Conservation (phyloP, 2,888 invertebrate species). For the Agonopterix heracliana region DNA sequence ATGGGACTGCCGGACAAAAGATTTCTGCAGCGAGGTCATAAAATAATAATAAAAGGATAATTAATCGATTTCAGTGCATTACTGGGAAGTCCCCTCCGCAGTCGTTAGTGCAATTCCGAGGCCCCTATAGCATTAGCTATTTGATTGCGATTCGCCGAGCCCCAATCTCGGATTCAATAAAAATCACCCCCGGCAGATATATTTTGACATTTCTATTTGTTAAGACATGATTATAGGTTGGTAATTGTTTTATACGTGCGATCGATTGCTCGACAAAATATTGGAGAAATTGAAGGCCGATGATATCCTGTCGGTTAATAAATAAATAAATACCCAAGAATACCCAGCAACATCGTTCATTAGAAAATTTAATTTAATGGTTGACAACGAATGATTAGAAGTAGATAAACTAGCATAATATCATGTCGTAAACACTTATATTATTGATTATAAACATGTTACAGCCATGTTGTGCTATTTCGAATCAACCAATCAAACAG, state of each 20-base stretch:
- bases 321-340: too few species aligned
- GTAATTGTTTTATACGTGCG: constrained; percentile 44
- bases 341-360: too few species aligned
- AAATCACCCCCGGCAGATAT: constrained; percentile 50
- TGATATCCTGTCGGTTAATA: background rate
- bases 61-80: constrained; percentile 72
- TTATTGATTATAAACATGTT: too few species aligned
- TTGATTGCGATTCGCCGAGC: constrained; percentile 49
- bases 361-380: too few species aligned
- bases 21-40: constrained; percentile 38
- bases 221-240: constrained; percentile 59
- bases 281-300: background rate
- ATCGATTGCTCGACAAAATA: background rate
- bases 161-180: constrained; percentile 56
- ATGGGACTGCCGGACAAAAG: constrained; percentile 24
- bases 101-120: constrained; percentile 46
- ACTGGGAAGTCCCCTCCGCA: constrained; percentile 41
- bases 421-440: too few species aligned
- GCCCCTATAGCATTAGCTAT: constrained; percentile 49
- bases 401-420: too few species aligned
- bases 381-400: too few species aligned
- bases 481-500: too few species aligned
- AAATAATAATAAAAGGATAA: constrained; percentile 74
- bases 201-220: constrained; percentile 67
- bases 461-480: too few species aligned